Evolutionary conservation across 2,113 vertebrate genomes (phyloP).

Genomic region (Oncorhynchus tshawytscha): DNA sequence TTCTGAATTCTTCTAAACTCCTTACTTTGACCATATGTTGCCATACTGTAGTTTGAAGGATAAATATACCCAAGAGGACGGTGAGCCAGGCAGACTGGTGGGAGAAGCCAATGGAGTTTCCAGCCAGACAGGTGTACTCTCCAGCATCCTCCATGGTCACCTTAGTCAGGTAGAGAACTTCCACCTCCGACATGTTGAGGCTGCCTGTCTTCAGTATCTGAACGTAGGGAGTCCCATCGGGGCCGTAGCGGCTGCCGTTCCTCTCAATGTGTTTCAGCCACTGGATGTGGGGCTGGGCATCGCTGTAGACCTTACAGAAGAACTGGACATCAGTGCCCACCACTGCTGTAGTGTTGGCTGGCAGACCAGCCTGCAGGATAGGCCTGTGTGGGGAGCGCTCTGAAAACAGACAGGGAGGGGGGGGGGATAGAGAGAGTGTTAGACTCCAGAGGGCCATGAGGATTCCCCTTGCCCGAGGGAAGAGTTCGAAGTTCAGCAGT

Average conservation of each 20-base stretch:
- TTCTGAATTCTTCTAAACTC: background rate
- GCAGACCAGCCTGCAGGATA: constrained; percentile 94
- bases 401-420: constrained; percentile 43
- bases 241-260: constrained; percentile 88
- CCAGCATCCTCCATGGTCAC: constrained; percentile 89
- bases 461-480: background rate
- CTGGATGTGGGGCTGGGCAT: constrained; percentile 95
- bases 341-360: constrained; percentile 89
- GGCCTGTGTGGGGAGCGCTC: constrained; percentile 93
- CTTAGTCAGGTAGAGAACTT: constrained; percentile 90
- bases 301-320: constrained; percentile 95
- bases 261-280: constrained; percentile 95
- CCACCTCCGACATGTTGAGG: constrained; percentile 94
- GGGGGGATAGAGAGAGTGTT: background rate
- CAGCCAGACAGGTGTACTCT: constrained; percentile 94
- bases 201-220: constrained; percentile 94
- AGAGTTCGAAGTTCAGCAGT: constrained; percentile 12
- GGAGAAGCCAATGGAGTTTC: constrained; percentile 94
- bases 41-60: background rate
- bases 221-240: constrained; percentile 90
- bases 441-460: background rate
- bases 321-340: constrained; percentile 90
- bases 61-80: constrained; percentile 82
- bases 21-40: too few relatives aligned
- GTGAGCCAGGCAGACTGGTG: constrained; percentile 98